Evolutionary conservation across 35 echinoderm and acorn worm species (phyloP).

Genomic region (Apostichopus japonicus): DNA sequence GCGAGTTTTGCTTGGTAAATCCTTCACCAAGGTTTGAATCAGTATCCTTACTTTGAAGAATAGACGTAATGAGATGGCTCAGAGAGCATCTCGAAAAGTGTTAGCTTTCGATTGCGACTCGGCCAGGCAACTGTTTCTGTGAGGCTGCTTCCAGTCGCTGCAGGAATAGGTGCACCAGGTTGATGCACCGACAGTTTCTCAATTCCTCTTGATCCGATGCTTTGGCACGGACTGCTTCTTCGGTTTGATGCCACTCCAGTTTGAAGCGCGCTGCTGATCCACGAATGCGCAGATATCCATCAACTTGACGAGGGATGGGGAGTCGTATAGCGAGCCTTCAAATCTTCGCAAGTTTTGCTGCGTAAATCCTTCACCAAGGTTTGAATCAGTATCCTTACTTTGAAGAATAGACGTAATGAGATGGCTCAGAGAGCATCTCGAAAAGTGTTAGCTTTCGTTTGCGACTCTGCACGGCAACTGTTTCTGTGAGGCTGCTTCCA

Average conservation of each 20-base stretch:
- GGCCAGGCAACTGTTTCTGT: too few relatives aligned
- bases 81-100: too few relatives aligned
- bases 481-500: too few relatives aligned
- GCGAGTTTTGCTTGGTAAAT: background rate
- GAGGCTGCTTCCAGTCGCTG: too few relatives aligned
- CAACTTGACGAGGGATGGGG: background rate
- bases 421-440: too few relatives aligned
- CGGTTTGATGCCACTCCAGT: background rate
- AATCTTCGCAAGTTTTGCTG: background rate
- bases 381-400: background rate
- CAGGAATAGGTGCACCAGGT: too few relatives aligned
- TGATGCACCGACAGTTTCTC: too few relatives aligned
- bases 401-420: background rate
- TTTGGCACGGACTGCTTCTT: background rate
- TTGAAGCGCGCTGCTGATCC: background rate
- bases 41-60: background rate
- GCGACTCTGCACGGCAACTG: too few relatives aligned
- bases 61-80: background rate
- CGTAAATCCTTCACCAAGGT: background rate
- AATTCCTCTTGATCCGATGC: too few relatives aligned
- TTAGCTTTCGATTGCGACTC: too few relatives aligned
- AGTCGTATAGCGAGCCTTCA: background rate
- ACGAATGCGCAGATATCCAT: background rate
- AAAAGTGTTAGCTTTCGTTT: too few relatives aligned
- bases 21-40: slow-evolving; percentile 3